phyloP scores from a whole-genome alignment of 2,888 invertebrate genomes.

The Tinea semifulvella region DNA sequence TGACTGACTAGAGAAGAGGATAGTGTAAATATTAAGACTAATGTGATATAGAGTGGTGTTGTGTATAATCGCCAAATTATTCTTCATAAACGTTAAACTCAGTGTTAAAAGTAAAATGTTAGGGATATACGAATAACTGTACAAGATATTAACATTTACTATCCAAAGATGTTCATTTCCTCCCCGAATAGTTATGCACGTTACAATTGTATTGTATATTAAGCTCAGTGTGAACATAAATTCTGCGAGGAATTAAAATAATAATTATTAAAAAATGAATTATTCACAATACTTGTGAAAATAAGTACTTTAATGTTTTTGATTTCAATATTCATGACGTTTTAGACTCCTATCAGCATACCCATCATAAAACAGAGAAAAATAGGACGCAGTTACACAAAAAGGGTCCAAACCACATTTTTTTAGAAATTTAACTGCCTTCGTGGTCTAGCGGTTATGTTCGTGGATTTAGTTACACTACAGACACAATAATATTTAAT shows the following conservation, averaged over 20 bases:
- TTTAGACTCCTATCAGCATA: too few species aligned
- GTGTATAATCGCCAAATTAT: conserved; percentile 59
- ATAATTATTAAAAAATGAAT: conserved; percentile 11
- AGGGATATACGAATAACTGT: conserved; percentile 8
- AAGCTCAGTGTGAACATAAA: conserved; percentile 8
- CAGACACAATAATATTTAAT: too few species aligned
- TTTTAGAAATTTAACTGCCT: too few species aligned
- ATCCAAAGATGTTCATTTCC: conserved; percentile 26
- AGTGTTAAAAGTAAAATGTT: conserved; percentile 15
- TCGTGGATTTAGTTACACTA: too few species aligned
- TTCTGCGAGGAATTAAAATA: conserved; percentile 12
- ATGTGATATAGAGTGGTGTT: conserved; percentile 58
- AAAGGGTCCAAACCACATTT: too few species aligned
- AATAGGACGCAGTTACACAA: too few species aligned
- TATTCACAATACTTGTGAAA: conserved; percentile 10
- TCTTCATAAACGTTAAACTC: conserved; percentile 14
- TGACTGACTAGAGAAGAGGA: conserved; percentile 63
- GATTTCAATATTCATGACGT: too few species aligned
- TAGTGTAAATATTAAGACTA: conserved; percentile 32
- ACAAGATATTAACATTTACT: conserved; percentile 21
- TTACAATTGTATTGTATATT: conserved; percentile 9
- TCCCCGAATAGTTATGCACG: conserved; percentile 11
- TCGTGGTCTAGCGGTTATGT: too few species aligned
- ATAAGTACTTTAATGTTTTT: conserved; percentile 9
- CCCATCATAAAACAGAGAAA: too few species aligned